Base-by-base conservation (phyloP, 2,797 vertebrate species). In the Tarsius wallacei region DNA sequence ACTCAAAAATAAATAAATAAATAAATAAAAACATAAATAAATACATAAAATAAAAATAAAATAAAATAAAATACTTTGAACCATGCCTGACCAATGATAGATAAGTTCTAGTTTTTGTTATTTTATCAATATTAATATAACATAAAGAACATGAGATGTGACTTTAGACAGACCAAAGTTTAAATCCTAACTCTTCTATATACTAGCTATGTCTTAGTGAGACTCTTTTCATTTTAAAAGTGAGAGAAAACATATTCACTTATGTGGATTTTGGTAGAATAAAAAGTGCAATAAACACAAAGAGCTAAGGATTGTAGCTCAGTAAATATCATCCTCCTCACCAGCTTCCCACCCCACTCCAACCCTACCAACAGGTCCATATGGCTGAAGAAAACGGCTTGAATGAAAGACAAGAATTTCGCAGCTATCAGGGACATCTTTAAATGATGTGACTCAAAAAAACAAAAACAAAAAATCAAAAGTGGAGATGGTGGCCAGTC, bases 291-390 rank as follows among this genome's bases (percentile, higher is more conserved):
- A 7, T 4, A 61, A 16, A 49, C 36, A 28, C 1, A 7, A 66
- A 31, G 24, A 33, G 19, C 0, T 3, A 12, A 22, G n/a, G 2
- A 13, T 4, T 36, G 14, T 0, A n/a, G 11, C 14, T 28, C 33
- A 26, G 13, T 33, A 55, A 15, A 26, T 7, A 22, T 2, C 19
- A 3, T 5, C n/a, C 47, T 42, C 36, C 24, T 2, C 5, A 24
- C 33, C 8, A 80, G 9, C 13, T 14, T 11, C 36, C 8, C 9
- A 68, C 51, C 36, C 70, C 11, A 26, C 26, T 3, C 8, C 7
- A 21, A 33, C 31, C 70, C 17, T 61, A 1, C 3, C 42, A 36
- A 61, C 28, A 36, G 31, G 28, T 12, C 3, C 53, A 42, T 2
- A 77, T 19, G 31, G 22, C 31, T 10, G n/a, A 36, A 59, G 51